Evolutionary conservation across 2,113 vertebrate species (phyloP), one percentile per base, ranked within the genome.

Genomic region (Argyrosomus japonicus): DNA sequence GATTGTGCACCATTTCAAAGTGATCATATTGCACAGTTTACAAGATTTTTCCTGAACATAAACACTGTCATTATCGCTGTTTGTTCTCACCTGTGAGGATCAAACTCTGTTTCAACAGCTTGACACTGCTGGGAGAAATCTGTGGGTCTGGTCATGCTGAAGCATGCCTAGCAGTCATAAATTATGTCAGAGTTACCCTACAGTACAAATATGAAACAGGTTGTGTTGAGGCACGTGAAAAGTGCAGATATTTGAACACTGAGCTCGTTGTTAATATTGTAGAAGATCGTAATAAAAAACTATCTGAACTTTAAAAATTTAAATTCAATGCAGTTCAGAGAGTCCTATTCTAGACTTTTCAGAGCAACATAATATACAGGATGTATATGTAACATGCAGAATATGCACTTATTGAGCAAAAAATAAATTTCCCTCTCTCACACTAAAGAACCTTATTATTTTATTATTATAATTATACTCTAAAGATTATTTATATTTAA

Each of bases 151-250:
- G 54, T 75, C 83, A 48, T 77, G 92, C 58, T 81, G 45, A 54
- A 78, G 50, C 93, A 57, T 17, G 82, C 61, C 72, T n/a, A 53
- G 29, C 23, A 6, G 32, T 79, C 70, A 32, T 68, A 71, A 68
- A 81, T 81, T 0, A 43, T 79, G 78, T 82, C 87, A 69, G n/a
- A 14, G 58, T 36, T 54, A 1, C 23, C 56, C 54, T 15, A n/a
- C 18, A 80, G 60, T 15, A n/a, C 18, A 80, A 63, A 58, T 47
- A 68, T 86, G 71, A 64, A 61, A 64, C 13, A 4, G 17, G 75
- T 36, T 75, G 72, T 90, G 91, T 80, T 75, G 76, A 76, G 79
- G 73, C 88, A 3, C 47, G 86, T 77, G 48, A 15, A 61, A 57
- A 18, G 43, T 27, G 40, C 18, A 45, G 18, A 32, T 60, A 4